A percentile compares a stretch with the other conserved stretches of the same genome.
Evolutionary conservation across 2,113 vertebrate genomes (phyloP).

Genomic region (Orycteropus afer): DNA sequence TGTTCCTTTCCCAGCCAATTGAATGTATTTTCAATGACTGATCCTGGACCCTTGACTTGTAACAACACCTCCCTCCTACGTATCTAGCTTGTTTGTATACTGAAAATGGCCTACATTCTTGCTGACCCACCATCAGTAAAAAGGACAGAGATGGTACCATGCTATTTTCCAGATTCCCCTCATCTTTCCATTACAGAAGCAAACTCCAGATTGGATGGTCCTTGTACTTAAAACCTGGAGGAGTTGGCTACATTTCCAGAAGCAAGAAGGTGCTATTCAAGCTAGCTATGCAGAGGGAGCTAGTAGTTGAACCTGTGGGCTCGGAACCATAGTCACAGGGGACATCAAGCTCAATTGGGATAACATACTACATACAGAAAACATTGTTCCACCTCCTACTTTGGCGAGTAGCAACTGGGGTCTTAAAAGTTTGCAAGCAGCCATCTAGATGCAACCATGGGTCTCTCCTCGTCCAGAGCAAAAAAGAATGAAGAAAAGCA

Average conservation of each 20-base stretch:
- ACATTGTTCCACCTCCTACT: no score
- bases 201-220: neutral
- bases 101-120: neutral
- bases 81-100: neutral
- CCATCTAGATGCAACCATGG: no score
- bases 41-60: neutral
- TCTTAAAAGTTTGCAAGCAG: no score
- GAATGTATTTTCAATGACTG: neutral
- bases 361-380: no score
- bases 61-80: neutral
- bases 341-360: no score
- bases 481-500: no score
- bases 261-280: neutral
- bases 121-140: neutral
- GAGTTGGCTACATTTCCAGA: neutral
- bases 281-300: no score
- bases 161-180: neutral
- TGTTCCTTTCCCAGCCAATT: neutral
- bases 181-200: constrained; percentile 2
- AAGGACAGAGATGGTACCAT: neutral
- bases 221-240: neutral
- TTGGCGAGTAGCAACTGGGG: no score
- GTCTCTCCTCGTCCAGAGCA: no score
- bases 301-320: no score
- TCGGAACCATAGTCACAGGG: no score